These are phyloP conservation scores for Tetranychus cinnabarinus DNA, from an alignment of 1,140 invertebrate genomes.

Conservation along the genomic window DNA sequence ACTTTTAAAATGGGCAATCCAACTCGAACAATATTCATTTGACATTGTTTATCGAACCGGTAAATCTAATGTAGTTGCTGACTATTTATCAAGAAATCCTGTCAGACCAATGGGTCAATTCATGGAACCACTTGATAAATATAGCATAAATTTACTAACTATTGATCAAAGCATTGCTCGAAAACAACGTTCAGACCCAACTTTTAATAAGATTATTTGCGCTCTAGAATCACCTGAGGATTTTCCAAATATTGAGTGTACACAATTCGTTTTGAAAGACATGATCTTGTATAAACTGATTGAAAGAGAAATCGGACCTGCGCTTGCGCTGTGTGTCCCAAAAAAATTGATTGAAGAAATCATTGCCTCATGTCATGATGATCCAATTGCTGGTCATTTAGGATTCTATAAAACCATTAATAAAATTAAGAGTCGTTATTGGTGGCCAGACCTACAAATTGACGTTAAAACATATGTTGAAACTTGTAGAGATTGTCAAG, in stretches of 20 bases:
- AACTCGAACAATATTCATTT: slow-evolving; percentile 11
- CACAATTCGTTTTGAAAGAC: neutral
- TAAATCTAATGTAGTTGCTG: neutral
- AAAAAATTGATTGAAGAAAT: neutral
- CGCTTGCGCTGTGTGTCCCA: neutral
- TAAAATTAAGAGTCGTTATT: neutral
- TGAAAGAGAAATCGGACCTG: neutral
- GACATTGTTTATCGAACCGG: neutral
- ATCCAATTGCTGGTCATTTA: slow-evolving; percentile 2
- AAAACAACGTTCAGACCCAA: neutral
- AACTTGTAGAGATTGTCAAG: slow-evolving; percentile 1
- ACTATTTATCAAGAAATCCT: neutral
- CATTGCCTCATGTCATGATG: slow-evolving; percentile 1
- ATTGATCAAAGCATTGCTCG: neutral
- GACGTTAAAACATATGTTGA: neutral
- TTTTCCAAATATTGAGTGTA: neutral
- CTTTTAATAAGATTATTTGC: neutral
- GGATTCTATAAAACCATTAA: neutral
- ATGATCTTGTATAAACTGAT: neutral
- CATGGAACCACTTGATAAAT: neutral
- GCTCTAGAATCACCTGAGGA: neutral
- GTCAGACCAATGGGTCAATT: neutral
- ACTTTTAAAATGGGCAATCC: slow-evolving; percentile 11
- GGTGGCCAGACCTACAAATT: neutral
- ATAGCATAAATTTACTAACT: neutral